Evolutionary conservation across 2,888 invertebrate species (phyloP), one percentile per base, ranked within the genome.

Genomic region (Celastrina argiolus): DNA sequence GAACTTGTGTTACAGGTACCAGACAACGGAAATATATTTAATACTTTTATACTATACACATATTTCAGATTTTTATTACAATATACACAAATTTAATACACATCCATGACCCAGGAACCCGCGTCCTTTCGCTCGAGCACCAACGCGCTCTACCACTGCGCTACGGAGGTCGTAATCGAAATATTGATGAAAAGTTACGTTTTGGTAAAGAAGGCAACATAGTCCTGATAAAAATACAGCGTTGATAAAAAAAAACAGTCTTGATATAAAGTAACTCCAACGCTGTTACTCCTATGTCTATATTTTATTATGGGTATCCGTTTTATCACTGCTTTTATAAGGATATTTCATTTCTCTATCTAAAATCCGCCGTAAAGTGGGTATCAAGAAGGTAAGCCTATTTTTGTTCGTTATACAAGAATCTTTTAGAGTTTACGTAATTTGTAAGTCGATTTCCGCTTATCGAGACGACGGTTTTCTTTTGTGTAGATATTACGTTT

Each of bases 401-500:
- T 65, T 56, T 65, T 65, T 65, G 39, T 65, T 65, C 65, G 65
- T 56, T 65, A 51, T 22, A 65, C 26, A 56, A 56, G 56, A 26
- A 28, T 34, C 65, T 65, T 61, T 61, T 56, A 56, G 65, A 65
- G 65, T 65, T 56, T 39, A 65, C 65, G 56, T 39, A 56, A 56
- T 65, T 63, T 65, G 56, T 56, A 56, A 65, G 56, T 26, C 56
- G 39, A 56, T 56, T 56, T 65, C 45, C 51, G 51, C 34, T 51
- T 64, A 45, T 16, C 22, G 56, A 56, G 34, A 18, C 34, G 18
- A 61, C 18, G 36, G 16, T 58, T 31, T 22, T 61, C 39, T 61
- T 61, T 56, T 56, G 34, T 36, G 18, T 34, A 39, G 45, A 36
- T 14, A 63, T 41, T 26, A 56, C 22, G 64, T 51, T 64, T 31